Evolutionary conservation across 2,888 invertebrate species (phyloP).

Genomic region (Azorinus chamasolen): DNA sequence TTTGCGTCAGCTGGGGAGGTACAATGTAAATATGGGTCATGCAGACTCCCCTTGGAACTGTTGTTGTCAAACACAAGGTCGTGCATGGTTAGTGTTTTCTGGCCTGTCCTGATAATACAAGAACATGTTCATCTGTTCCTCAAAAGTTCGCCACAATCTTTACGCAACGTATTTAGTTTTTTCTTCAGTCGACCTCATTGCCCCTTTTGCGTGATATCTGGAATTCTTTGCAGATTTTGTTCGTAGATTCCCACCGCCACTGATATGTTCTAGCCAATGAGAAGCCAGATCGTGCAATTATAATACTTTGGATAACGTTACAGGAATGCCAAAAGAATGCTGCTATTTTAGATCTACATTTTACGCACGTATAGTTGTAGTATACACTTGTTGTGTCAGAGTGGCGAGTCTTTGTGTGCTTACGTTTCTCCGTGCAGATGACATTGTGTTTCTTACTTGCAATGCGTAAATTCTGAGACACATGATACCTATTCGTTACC

Average conservation of each 20-base stretch:
- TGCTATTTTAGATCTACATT: constrained; percentile 52
- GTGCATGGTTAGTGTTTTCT: too few species aligned
- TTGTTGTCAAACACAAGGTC: too few species aligned
- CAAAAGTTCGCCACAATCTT: too few species aligned
- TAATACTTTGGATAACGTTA: constrained; percentile 41
- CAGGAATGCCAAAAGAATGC: constrained; percentile 35
- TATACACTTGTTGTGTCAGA: constrained; percentile 7
- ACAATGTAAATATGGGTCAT: too few species aligned
- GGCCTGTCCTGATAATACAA: too few species aligned
- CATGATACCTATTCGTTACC: too few species aligned
- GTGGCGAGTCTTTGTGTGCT: constrained; percentile 8
- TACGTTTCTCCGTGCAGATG: neutral
- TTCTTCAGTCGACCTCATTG: too few species aligned
- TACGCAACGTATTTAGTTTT: too few species aligned
- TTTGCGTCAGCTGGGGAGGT: too few species aligned
- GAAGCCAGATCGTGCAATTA: constrained; percentile 26
- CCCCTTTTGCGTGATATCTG: too few species aligned
- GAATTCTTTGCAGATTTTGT: constrained; percentile 17
- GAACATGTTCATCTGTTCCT: too few species aligned
- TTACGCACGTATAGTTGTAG: constrained; percentile 56
- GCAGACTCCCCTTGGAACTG: too few species aligned
- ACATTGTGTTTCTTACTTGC: neutral
- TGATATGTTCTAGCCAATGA: constrained; percentile 39
- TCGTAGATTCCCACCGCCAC: constrained; percentile 49
- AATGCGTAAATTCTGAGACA: constrained; percentile 1